Evolutionary conservation across 2,113 vertebrate species (phyloP).

Genomic region (Notiomystis cincta): DNA sequence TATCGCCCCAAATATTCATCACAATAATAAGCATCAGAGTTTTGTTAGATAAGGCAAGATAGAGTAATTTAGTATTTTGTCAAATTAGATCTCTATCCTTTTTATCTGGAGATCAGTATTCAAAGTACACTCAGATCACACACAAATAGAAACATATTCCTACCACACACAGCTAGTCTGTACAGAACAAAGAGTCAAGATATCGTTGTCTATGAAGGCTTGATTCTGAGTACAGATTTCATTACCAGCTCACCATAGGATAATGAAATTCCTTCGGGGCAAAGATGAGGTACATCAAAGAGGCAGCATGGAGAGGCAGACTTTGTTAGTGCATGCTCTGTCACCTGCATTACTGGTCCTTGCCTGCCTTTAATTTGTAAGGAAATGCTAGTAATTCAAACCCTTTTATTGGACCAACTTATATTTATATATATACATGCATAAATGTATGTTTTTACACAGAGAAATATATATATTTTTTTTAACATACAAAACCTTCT

Average conservation of each 20-base stretch:
- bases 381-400: slow-evolving; percentile 53
- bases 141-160: slow-evolving; percentile 58
- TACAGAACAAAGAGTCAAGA: slow-evolving; percentile 67
- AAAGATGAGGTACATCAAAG: slow-evolving; percentile 69
- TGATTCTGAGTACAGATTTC: slow-evolving; percentile 71
- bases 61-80: slow-evolving; percentile 66
- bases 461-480: not conserved
- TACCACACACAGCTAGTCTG: slow-evolving; percentile 57
- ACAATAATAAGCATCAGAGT: slow-evolving; percentile 55
- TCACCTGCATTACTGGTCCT: slow-evolving; percentile 60
- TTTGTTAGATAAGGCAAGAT: slow-evolving; percentile 52
- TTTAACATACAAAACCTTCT: not conserved
- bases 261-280: slow-evolving; percentile 71
- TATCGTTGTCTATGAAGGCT: slow-evolving; percentile 63
- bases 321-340: slow-evolving; percentile 60
- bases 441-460: not conserved
- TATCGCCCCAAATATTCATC: slow-evolving; percentile 38
- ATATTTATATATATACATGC: not conserved
- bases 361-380: slow-evolving; percentile 69
- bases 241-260: slow-evolving; percentile 62
- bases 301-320: slow-evolving; percentile 36
- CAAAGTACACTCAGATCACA: slow-evolving; percentile 58
- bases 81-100: slow-evolving; percentile 64
- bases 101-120: slow-evolving; percentile 62
- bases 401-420: slow-evolving; percentile 30